phyloP scores from a whole-genome alignment of 2,888 invertebrate species.

The Euplagia quadripunctaria region DNA sequence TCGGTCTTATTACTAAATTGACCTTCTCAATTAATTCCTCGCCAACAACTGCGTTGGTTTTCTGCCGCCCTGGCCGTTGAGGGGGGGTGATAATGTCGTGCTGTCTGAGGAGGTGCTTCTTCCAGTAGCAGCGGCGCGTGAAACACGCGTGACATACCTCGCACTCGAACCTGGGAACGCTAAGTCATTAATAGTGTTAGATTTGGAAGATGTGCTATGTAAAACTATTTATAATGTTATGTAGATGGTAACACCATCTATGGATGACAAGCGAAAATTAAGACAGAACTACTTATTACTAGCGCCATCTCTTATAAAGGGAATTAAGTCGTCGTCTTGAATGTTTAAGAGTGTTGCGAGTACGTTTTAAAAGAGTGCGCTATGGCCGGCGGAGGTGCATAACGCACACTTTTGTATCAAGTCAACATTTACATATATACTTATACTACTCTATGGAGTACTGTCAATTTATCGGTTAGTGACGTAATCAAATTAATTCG shows the following conservation, averaged over 20 bases:
- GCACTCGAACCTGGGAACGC: conserved; percentile 65
- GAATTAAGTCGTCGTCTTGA: neutral
- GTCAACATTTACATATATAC: too few species aligned
- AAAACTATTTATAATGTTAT: neutral
- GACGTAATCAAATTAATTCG: too few species aligned
- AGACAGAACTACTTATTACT: neutral
- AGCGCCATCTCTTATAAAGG: neutral
- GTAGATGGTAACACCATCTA: neutral
- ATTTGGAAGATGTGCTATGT: neutral
- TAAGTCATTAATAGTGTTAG: conserved; percentile 9
- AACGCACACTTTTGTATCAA: too few species aligned
- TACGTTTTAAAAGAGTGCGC: too few species aligned
- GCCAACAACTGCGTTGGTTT: conserved; percentile 50
- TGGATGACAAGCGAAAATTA: neutral
- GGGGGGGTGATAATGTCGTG: conserved; percentile 67
- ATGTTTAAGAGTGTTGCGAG: too few species aligned
- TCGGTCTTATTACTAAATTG: conserved; percentile 4
- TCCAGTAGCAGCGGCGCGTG: conserved; percentile 74
- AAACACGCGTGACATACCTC: conserved; percentile 68
- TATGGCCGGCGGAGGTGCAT: too few species aligned
- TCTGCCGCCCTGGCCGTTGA: conserved; percentile 66
- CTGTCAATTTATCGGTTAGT: too few species aligned
- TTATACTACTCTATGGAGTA: too few species aligned
- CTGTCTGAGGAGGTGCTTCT: conserved; percentile 68
- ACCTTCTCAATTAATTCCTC: conserved; percentile 25